Evolutionary conservation across 2,888 invertebrate genomes (phyloP), one percentile per base, ranked within the genome.

Genomic region (Smittia sp.): DNA sequence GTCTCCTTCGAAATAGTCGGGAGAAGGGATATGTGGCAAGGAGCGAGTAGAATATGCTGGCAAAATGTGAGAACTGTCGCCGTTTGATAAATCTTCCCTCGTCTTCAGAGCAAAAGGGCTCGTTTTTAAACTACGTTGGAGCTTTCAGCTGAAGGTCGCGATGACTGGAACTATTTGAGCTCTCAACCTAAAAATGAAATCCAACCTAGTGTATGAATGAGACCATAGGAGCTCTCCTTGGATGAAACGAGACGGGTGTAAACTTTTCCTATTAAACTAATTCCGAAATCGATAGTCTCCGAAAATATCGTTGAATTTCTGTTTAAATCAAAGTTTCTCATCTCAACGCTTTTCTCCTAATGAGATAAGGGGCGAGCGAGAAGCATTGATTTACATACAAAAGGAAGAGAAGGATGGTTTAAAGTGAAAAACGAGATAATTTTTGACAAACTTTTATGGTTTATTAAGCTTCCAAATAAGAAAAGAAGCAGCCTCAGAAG

Each of bases 381-480:
- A 32, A 9, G 32, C 3, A 32, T 32, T 32, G 32, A 32, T 32
- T 32, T n/a, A n/a, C n/a, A n/a, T n/a, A n/a, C 32, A 9, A 32
- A 9, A 32, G 9, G 9, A 32, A 32, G 32, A 9, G 32, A 32
- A 22, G 22, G 58, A 58, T 20, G 58, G 7, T 22, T 18, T 58
- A 58, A 58, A 58, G 18, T 58, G 58, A 58, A 58, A 58, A 58
- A 58, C 22, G 58, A 58, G 58, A 58, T 58, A 58, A 58, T 18
- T 58, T 58, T 22, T 22, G 22, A 22, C 11, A 58, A 58, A 20
- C 58, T 58, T 58, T 58, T 58, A 58, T 9, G 22, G 22, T 58
- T 18, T 58, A 58, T 58, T 58, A 22, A 58, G 58, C 9, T 58
- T 58, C 22, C 58, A 58, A 22, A 58, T 4, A 58, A 22, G 22